A percentile compares a stretch with the other conserved stretches of the same genome.
phyloP scores from a whole-genome alignment of 2,797 vertebrate species.

The Megalops cyprinoides region DNA sequence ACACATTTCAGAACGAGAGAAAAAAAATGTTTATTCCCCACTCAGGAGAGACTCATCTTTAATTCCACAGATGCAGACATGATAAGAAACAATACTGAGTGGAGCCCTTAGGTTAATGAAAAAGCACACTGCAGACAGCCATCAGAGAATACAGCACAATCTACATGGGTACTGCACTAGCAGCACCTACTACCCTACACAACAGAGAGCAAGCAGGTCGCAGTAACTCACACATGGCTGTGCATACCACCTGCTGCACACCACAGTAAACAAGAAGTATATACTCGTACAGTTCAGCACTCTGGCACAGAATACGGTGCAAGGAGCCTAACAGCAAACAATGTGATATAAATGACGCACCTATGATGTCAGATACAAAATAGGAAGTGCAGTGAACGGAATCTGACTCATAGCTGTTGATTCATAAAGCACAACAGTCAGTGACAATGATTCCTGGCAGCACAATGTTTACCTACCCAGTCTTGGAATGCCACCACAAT shows the following conservation, averaged over 20 bases:
- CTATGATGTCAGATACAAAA: no score
- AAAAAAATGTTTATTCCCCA: constrained; percentile 4
- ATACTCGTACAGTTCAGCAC: not conserved
- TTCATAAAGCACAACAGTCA: not conserved
- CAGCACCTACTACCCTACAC: not conserved
- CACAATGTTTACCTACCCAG: not conserved
- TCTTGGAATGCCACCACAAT: no score
- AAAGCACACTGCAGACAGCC: not conserved
- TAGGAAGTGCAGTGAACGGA: no score
- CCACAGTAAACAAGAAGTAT: not conserved
- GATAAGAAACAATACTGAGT: constrained; percentile 22
- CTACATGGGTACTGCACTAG: not conserved
- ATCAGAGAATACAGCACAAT: not conserved
- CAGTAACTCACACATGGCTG: no score
- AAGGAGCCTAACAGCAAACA: no score
- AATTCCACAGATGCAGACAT: constrained; percentile 7
- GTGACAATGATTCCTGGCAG: not conserved
- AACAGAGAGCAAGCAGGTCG: not conserved
- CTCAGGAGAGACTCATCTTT: constrained; percentile 2
- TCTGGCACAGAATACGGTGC: no score
- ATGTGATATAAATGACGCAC: no score
- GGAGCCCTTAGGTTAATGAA: constrained; percentile 8
- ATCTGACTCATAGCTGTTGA: not conserved
- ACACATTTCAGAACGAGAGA: constrained; percentile 30
- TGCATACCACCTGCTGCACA: no score